phyloP scores from a whole-genome alignment of 2,797 vertebrate genomes.

The Eurystomus glaucurus region DNA sequence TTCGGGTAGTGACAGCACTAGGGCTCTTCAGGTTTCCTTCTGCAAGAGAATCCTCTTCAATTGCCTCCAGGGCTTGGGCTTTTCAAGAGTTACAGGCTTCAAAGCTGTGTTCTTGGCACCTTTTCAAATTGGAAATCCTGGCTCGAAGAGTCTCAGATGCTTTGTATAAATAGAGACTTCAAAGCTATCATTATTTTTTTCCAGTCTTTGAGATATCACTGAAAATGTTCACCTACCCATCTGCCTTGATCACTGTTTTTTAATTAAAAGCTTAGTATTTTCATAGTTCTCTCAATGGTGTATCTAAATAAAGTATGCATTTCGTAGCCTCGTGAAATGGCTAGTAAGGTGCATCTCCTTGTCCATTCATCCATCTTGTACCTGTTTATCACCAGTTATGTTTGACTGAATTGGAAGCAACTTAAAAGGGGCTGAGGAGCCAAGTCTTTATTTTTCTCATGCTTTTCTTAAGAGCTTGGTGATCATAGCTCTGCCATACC shows the following conservation, averaged over 20 bases:
- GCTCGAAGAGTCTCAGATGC: not conserved
- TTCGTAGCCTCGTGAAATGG: rapidly evolving
- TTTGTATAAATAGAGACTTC: not conserved
- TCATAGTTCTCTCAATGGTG: not conserved
- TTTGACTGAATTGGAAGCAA: not conserved
- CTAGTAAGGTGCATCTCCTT: not conserved
- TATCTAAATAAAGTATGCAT: not conserved
- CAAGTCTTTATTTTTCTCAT: not conserved
- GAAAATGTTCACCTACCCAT: not conserved
- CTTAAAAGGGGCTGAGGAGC: not conserved
- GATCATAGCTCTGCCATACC: not conserved
- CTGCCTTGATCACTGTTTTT: not conserved
- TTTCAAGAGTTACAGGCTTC: not conserved
- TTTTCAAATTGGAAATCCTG: not conserved
- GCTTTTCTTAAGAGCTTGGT: not conserved
- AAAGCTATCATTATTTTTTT: not conserved
- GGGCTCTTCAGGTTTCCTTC: not conserved
- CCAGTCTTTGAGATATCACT: rapidly evolving
- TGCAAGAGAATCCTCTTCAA: not conserved
- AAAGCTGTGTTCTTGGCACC: not conserved
- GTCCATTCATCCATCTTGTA: rapidly evolving
- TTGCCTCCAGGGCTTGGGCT: not conserved
- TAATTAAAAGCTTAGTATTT: not conserved
- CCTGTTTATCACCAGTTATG: not conserved
- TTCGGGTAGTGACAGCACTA: not conserved